These are phyloP conservation scores for Synanthedon vespiformis DNA, from an alignment of 2,888 invertebrate genomes.

Conservation along the genomic window DNA sequence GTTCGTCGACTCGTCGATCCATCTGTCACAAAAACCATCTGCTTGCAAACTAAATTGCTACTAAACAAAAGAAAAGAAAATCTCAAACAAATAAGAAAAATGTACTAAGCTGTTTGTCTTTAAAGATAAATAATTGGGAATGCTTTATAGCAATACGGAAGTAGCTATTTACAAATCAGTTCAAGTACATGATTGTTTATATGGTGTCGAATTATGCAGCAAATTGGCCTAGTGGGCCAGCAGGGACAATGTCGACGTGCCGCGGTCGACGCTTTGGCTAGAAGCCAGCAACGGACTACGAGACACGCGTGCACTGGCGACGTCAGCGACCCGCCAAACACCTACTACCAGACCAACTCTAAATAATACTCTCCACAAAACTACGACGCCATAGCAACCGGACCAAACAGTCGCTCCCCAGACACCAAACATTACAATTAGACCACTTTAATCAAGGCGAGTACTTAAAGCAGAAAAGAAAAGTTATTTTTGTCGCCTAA, in stretches of 20 bases:
- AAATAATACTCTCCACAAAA: conserved; percentile 17
- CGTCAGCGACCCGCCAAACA: conserved; percentile 10
- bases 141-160: too few species aligned
- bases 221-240: conserved; percentile 20
- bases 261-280: conserved; percentile 30
- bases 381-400: conserved; percentile 29
- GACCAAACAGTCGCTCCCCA: neutral
- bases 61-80: too few species aligned
- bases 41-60: too few species aligned
- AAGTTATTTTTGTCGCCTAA: too few species aligned
- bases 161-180: conserved; percentile 11
- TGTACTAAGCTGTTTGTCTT: too few species aligned
- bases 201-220: conserved; percentile 21
- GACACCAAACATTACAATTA: neutral
- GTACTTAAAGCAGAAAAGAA: too few species aligned
- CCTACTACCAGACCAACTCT: neutral
- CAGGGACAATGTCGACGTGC: conserved; percentile 40
- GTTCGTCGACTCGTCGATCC: too few species aligned
- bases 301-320: conserved; percentile 27
- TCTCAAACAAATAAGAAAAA: too few species aligned
- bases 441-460: too few species aligned
- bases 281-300: conserved; percentile 21
- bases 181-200: conserved; percentile 24
- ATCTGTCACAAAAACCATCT: too few species aligned
- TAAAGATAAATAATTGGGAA: too few species aligned